Evolutionary conservation across 1,140 invertebrate genomes (phyloP).

Genomic region (Penaeus vannamei): DNA sequence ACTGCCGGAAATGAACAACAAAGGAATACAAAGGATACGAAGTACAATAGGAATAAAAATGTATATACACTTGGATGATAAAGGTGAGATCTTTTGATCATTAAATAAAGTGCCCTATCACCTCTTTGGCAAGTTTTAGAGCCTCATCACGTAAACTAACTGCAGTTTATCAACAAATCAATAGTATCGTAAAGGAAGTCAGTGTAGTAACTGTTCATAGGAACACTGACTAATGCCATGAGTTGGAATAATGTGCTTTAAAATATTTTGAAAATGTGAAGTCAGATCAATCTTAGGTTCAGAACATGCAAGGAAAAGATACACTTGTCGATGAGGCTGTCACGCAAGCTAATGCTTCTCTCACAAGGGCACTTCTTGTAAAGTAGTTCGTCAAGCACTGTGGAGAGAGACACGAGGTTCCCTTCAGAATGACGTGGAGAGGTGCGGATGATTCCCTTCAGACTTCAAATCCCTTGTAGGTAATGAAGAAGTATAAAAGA

Average conservation of each 20-base stretch:
- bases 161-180: too few species aligned
- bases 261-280: conserved; percentile 32
- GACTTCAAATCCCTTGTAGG: conserved; percentile 80
- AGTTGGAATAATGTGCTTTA: conserved; percentile 10
- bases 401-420: not conserved
- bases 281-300: not conserved
- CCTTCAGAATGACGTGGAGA: not conserved
- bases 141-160: not conserved
- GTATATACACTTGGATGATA: conserved; percentile 46
- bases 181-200: too few species aligned
- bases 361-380: conserved; percentile 19
- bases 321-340: conserved; percentile 25
- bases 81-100: conserved; percentile 51
- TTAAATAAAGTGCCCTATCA: conserved; percentile 35
- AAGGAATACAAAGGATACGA: conserved; percentile 38
- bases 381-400: conserved; percentile 3
- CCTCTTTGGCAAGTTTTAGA: not conserved
- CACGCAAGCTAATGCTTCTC: not conserved
- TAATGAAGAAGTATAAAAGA: conserved; percentile 94
- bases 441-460: not conserved
- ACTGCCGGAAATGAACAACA: conserved; percentile 24
- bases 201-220: too few species aligned
- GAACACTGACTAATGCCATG: too few species aligned
- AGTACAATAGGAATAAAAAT: conserved; percentile 33
- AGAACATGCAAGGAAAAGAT: conserved; percentile 32